Conservation (phyloP, 2,888 invertebrate species). For the Cantharis lateralis region DNA sequence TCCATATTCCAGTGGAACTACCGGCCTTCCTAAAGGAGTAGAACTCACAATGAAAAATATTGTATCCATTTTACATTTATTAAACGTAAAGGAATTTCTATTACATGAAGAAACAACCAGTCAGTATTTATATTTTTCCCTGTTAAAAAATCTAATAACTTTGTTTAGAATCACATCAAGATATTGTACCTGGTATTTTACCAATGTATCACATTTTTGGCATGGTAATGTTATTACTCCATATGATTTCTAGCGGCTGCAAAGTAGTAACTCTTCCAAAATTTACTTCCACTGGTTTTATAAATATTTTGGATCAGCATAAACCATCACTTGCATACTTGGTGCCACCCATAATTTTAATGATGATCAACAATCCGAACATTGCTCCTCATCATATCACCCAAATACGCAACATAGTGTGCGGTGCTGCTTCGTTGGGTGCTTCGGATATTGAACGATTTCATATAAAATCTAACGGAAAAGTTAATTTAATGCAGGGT, state of each 20-base stretch:
- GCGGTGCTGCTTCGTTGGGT: slow-evolving; percentile 59
- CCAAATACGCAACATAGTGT: slow-evolving; percentile 53
- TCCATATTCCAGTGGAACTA: slow-evolving; percentile 83
- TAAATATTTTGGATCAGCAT: slow-evolving; percentile 33
- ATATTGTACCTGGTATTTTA: slow-evolving; percentile 49
- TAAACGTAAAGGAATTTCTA: not conserved
- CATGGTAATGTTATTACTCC: slow-evolving; percentile 53
- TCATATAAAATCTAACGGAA: slow-evolving; percentile 38
- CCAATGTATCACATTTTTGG: slow-evolving; percentile 63
- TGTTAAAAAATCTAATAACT: not conserved
- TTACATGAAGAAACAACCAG: not conserved
- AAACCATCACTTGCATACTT: slow-evolving; percentile 49
- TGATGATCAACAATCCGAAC: slow-evolving; percentile 45
- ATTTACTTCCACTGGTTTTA: slow-evolving; percentile 33
- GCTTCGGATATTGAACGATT: slow-evolving; percentile 46
- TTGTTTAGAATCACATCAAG: slow-evolving; percentile 54
- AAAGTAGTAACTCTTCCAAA: slow-evolving; percentile 55
- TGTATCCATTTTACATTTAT: slow-evolving; percentile 45
- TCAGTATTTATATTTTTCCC: not conserved
- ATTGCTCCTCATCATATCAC: slow-evolving; percentile 56
- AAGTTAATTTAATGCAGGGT: slow-evolving; percentile 44
- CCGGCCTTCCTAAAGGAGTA: slow-evolving; percentile 76
- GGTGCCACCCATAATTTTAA: slow-evolving; percentile 59
- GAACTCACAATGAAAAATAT: slow-evolving; percentile 59
- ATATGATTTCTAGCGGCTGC: slow-evolving; percentile 53